A percentile compares a stretch with the other conserved stretches of the same genome.
phyloP scores from a whole-genome alignment of 1,140 invertebrate genomes.

The Caerostris darwini region DNA sequence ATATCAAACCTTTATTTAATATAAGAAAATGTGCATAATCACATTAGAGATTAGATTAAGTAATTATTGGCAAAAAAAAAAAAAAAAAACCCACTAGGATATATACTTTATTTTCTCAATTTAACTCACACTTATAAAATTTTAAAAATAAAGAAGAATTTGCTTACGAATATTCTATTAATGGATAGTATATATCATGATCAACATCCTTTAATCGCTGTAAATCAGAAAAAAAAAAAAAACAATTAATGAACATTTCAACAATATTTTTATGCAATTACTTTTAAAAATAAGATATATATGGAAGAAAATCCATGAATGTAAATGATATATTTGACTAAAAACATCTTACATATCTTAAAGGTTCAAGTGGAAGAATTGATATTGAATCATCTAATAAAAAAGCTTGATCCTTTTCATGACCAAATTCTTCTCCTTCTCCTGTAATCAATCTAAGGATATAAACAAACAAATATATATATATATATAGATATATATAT shows the following conservation, averaged over 20 bases:
- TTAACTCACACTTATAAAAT: too few relatives aligned
- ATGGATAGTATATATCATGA: slow-evolving; percentile 90
- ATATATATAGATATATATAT: too few relatives aligned
- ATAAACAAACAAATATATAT: not conserved
- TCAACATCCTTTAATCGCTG: slow-evolving; percentile 89
- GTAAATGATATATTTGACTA: not conserved
- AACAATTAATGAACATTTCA: slow-evolving; percentile 15
- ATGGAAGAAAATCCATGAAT: not conserved
- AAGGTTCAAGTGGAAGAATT: slow-evolving; percentile 89
- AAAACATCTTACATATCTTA: slow-evolving; percentile 81
- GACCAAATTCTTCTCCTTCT: slow-evolving; percentile 90
- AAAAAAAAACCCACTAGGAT: too few relatives aligned
- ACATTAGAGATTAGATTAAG: too few relatives aligned
- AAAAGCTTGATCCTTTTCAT: slow-evolving; percentile 88
- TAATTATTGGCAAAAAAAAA: too few relatives aligned
- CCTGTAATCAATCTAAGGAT: slow-evolving; percentile 88
- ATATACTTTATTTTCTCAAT: too few relatives aligned
- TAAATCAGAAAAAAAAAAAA: slow-evolving; percentile 56
- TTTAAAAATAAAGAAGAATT: not conserved
- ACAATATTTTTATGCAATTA: not conserved
- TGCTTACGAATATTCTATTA: slow-evolving; percentile 85
- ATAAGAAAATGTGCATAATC: too few relatives aligned
- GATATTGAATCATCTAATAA: slow-evolving; percentile 92
- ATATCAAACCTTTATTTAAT: too few relatives aligned
- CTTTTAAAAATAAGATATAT: not conserved